Percentiles rank a stretch among this genome's conserved stretches.
phyloP scores from a whole-genome alignment of 2,797 vertebrate genomes.

The Phataginus tricuspis region DNA sequence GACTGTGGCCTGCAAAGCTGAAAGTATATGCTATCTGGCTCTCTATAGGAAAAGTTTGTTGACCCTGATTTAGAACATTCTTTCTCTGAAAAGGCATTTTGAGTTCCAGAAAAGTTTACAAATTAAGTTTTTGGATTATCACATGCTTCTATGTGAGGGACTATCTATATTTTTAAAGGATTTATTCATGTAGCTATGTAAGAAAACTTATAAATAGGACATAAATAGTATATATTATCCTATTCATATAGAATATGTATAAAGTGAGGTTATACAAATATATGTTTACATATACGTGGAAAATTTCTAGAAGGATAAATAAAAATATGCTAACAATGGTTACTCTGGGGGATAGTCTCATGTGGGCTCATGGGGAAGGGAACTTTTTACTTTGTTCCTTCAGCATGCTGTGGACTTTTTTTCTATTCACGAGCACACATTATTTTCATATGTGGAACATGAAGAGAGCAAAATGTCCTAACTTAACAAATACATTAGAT shows the following conservation, averaged over 20 bases:
- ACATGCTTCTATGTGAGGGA: neutral
- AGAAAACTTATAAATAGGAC: neutral
- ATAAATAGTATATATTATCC: neutral
- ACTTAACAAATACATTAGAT: neutral
- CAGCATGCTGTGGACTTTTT: neutral
- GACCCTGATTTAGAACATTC: neutral
- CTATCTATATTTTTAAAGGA: constrained; percentile 19
- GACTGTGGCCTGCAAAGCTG: neutral
- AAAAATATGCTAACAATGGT: neutral
- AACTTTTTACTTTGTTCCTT: constrained; percentile 30
- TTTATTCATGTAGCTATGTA: neutral
- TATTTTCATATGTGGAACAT: neutral
- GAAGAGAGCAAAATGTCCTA: neutral
- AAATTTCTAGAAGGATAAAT: neutral
- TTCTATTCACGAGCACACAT: neutral
- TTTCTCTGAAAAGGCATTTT: constrained; percentile 27
- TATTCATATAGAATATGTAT: neutral
- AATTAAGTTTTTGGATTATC: neutral
- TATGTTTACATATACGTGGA: neutral
- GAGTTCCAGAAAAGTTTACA: constrained; percentile 28
- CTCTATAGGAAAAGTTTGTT: neutral
- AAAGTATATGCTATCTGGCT: neutral
- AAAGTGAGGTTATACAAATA: neutral
- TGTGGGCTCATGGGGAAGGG: neutral
- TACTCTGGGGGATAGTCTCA: neutral